phyloP scores from a whole-genome alignment of 1,140 invertebrate genomes.

The Argopecten irradians region DNA sequence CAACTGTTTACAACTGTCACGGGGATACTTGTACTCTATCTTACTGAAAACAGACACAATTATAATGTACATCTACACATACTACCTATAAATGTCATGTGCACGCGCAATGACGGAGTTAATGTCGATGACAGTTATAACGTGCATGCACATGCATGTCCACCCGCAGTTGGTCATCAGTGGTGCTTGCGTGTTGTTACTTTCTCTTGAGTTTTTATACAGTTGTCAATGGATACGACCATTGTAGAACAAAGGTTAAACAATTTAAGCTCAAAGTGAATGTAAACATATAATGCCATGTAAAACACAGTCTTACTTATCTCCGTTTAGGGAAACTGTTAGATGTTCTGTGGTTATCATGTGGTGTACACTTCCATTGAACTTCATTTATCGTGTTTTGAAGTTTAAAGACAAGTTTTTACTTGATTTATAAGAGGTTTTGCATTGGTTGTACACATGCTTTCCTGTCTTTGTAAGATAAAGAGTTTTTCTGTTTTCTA shows the following conservation, averaged over 20 bases:
- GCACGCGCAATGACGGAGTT: neutral
- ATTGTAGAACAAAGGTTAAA: neutral
- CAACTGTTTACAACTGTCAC: no score
- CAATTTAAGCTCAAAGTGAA: neutral
- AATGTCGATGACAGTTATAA: neutral
- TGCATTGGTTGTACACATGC: neutral
- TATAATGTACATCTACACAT: no score
- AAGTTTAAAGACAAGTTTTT: neutral
- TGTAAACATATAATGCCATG: neutral
- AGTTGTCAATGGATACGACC: neutral
- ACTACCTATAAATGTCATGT: neutral
- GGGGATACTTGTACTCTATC: no score
- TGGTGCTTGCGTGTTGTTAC: neutral
- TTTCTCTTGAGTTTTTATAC: neutral
- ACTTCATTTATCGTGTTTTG: neutral
- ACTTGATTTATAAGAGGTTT: neutral
- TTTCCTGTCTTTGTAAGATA: neutral
- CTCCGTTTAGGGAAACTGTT: neutral
- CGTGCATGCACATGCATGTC: no score
- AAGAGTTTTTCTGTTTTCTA: neutral
- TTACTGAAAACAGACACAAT: no score
- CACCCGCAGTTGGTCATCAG: no score
- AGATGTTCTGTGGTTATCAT: no score
- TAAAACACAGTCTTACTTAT: neutral
- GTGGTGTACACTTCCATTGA: no score